Evolutionary conservation across 2,797 vertebrate genomes (phyloP).

Genomic region (Ambastaia sidthimunki): DNA sequence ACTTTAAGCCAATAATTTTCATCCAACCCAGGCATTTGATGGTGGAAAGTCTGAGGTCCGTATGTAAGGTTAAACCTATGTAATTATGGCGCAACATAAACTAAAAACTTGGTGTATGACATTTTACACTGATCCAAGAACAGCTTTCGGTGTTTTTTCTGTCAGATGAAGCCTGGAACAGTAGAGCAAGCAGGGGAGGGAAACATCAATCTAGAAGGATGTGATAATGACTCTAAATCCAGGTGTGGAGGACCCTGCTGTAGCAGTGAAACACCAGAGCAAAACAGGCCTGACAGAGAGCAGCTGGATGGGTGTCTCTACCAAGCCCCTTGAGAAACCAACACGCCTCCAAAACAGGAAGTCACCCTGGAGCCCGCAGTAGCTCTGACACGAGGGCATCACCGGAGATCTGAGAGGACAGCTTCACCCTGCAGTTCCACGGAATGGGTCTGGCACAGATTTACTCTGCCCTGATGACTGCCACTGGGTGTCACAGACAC

Average conservation of each 20-base stretch:
- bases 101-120: background rate
- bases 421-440: conserved; percentile 15
- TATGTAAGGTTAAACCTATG: background rate
- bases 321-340: conserved; percentile 23
- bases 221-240: conserved; percentile 68
- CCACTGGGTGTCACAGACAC: conserved; percentile 3
- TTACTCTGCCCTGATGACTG: conserved; percentile 1
- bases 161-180: conserved; percentile 6
- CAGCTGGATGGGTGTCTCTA: conserved; percentile 64
- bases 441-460: conserved; percentile 12
- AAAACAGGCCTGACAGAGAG: conserved; percentile 64
- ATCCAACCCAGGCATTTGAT: background rate
- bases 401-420: conserved; percentile 32
- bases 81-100: background rate
- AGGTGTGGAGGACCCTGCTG: conserved; percentile 55
- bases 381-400: conserved; percentile 35
- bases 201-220: conserved; percentile 65
- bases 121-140: background rate
- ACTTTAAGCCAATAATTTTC: background rate
- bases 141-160: background rate
- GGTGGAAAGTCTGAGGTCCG: background rate
- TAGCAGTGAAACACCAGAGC: conserved; percentile 63
- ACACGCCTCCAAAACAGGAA: conserved; percentile 40
- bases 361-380: conserved; percentile 23
- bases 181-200: conserved; percentile 55